These are phyloP conservation scores for Pheucticus melanocephalus DNA, from an alignment of 2,113 vertebrate species.

Conservation along the genomic window DNA sequence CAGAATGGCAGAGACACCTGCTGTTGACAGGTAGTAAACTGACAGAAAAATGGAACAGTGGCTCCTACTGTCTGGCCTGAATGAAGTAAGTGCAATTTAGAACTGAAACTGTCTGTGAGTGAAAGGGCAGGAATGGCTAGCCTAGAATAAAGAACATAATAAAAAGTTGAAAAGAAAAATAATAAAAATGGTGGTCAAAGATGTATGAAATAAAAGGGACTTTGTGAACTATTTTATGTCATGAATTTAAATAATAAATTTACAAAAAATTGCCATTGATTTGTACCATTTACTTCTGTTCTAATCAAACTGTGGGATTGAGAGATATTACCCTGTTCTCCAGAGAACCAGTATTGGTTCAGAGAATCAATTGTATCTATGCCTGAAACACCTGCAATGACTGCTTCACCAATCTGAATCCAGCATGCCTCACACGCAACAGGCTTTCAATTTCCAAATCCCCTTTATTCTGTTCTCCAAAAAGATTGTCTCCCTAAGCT, in stretches of 20 bases:
- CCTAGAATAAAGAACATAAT: neutral
- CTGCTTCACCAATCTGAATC: neutral
- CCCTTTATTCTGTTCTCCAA: neutral
- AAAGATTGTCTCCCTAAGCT: neutral
- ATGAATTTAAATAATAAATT: neutral
- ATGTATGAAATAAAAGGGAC: neutral
- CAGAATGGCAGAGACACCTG: neutral
- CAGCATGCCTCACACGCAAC: neutral
- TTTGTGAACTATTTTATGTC: neutral
- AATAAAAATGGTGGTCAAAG: neutral
- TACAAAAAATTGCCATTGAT: rapidly evolving
- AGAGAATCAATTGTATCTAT: neutral
- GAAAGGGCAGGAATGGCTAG: neutral
- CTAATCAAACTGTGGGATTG: neutral
- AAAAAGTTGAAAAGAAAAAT: neutral
- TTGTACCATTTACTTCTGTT: neutral
- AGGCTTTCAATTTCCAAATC: neutral
- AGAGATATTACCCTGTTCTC: neutral
- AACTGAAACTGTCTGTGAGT: neutral
- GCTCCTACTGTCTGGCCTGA: neutral
- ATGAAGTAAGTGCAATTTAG: neutral
- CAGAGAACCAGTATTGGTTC: neutral
- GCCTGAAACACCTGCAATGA: neutral
- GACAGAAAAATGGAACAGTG: neutral
- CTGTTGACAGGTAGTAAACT: neutral